phyloP scores from a whole-genome alignment of 1,140 invertebrate genomes.

The Drosophila ambigua region DNA sequence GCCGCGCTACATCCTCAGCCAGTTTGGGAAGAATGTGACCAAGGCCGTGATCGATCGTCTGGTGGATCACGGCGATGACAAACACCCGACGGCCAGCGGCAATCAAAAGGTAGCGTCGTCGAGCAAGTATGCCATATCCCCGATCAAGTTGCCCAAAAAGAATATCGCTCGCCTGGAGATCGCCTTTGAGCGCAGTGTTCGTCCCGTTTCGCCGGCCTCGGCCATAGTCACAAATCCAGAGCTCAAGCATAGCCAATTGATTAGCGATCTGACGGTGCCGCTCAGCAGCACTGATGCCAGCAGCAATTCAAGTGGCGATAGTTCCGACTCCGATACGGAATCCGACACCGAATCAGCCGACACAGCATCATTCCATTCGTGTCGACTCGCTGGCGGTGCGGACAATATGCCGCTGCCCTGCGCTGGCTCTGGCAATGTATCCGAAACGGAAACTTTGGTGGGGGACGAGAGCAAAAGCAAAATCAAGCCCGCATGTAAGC shows the following conservation, averaged over 20 bases:
- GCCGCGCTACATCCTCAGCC: slow-evolving; percentile 63
- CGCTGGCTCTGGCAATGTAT: slow-evolving; percentile 33
- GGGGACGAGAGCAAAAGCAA: slow-evolving; percentile 35
- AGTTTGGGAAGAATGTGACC: slow-evolving; percentile 65
- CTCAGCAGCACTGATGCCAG: too few relatives aligned
- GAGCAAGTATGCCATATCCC: slow-evolving; percentile 59
- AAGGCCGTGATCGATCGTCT: slow-evolving; percentile 59
- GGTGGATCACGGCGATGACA: slow-evolving; percentile 36
- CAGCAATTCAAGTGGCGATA: too few relatives aligned
- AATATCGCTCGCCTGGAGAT: slow-evolving; percentile 59
- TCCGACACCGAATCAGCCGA: neutral
- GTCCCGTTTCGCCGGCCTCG: too few relatives aligned
- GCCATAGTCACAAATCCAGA: too few relatives aligned
- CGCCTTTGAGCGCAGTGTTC: slow-evolving; percentile 34
- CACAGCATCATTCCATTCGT: neutral
- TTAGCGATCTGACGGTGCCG: too few relatives aligned
- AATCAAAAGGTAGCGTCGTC: slow-evolving; percentile 52
- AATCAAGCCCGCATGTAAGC: slow-evolving; percentile 48
- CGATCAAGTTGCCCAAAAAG: slow-evolving; percentile 58
- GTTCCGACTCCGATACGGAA: slow-evolving; percentile 18
- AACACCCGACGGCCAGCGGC: slow-evolving; percentile 12
- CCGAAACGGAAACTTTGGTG: slow-evolving; percentile 64
- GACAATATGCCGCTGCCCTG: slow-evolving; percentile 24
- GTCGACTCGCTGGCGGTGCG: slow-evolving; percentile 59
- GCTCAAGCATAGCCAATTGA: too few relatives aligned